Evolutionary conservation across 1,140 invertebrate species (phyloP).

Genomic region (Oedothorax gibbosus): DNA sequence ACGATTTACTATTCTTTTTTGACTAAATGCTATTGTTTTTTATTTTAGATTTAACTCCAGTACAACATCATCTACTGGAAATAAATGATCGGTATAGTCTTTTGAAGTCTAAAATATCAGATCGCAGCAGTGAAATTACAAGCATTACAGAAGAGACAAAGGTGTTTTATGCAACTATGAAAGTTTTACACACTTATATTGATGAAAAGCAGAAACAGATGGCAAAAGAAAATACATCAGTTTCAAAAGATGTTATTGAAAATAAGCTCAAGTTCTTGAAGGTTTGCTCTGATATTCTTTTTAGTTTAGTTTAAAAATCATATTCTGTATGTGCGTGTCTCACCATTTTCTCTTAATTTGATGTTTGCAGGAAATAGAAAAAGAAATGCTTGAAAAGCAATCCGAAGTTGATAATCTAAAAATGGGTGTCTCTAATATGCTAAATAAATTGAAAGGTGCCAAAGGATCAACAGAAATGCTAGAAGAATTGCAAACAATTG

Average conservation of each 20-base stretch:
- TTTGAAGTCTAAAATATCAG: constrained; percentile 86
- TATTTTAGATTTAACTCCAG: constrained; percentile 80
- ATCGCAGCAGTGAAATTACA: constrained; percentile 88
- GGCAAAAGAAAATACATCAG: constrained; percentile 79
- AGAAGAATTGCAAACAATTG: constrained; percentile 82
- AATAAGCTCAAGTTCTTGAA: constrained; percentile 87
- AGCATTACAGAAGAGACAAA: constrained; percentile 82
- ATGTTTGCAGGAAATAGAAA: constrained; percentile 74
- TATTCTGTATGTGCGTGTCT: neutral
- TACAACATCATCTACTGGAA: constrained; percentile 92
- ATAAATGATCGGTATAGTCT: constrained; percentile 92
- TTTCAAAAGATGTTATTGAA: constrained; percentile 89
- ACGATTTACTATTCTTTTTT: too few relatives aligned
- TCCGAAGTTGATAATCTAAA: constrained; percentile 88
- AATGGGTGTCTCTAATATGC: constrained; percentile 85
- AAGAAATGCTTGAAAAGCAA: constrained; percentile 95
- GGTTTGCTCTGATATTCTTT: constrained; percentile 61
- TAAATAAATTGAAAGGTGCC: constrained; percentile 84
- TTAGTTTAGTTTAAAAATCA: neutral
- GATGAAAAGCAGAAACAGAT: constrained; percentile 83
- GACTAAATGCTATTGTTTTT: neutral
- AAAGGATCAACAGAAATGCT: constrained; percentile 83
- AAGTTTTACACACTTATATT: constrained; percentile 80
- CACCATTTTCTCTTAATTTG: constrained; percentile 2
- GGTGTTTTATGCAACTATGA: constrained; percentile 85